phyloP scores from a whole-genome alignment of 2,797 vertebrate species.

The Chaetodon trifasciatus region DNA sequence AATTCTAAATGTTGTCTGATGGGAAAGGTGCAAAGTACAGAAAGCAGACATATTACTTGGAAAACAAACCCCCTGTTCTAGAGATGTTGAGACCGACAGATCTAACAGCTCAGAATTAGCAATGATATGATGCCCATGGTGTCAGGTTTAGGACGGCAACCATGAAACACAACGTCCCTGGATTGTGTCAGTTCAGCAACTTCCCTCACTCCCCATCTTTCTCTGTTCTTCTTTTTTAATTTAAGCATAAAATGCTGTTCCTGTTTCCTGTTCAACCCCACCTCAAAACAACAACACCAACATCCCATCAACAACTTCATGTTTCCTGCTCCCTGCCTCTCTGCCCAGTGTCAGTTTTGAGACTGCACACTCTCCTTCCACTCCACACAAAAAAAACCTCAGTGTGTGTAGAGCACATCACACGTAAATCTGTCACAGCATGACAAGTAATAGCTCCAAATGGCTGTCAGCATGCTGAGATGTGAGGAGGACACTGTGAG shows the following conservation, averaged over 20 bases:
- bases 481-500: conserved; percentile 61
- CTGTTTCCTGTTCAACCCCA: background rate
- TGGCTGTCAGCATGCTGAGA: conserved; percentile 71
- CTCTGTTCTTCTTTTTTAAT: background rate
- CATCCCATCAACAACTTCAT: conserved; percentile 22
- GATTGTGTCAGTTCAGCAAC: background rate
- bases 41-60: background rate
- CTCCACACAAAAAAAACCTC: conserved; percentile 54
- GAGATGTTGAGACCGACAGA: background rate
- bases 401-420: conserved; percentile 53
- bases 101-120: background rate
- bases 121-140: background rate
- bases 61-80: background rate
- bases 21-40: background rate
- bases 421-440: conserved; percentile 73
- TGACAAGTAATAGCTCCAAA: conserved; percentile 77
- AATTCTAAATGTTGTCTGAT: background rate
- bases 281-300: conserved; percentile 7
- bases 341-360: conserved; percentile 24
- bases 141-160: background rate
- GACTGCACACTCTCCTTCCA: conserved; percentile 29
- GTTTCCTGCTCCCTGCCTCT: conserved; percentile 17
- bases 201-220: background rate
- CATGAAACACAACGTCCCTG: background rate
- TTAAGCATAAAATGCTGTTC: background rate